These are phyloP conservation scores for Coendou prehensilis DNA, from an alignment of 2,797 vertebrate species.

Conservation along the genomic window DNA sequence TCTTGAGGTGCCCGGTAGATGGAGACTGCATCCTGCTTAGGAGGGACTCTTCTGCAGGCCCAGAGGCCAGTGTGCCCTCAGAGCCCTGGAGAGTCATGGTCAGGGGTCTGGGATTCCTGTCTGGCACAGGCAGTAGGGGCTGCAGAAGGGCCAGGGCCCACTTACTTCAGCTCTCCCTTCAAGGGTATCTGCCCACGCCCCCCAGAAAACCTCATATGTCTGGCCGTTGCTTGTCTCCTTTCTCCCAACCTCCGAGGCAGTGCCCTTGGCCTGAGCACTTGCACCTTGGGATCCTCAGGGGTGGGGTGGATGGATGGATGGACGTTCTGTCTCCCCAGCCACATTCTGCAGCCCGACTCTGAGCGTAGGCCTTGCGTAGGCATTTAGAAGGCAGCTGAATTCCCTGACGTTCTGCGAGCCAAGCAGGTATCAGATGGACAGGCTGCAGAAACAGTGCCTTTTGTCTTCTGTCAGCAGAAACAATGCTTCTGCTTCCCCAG, in stretches of 20 bases:
- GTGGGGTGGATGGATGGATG: not conserved
- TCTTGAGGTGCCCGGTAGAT: too few relatives aligned
- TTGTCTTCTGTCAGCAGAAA: not conserved
- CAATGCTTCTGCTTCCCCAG: not conserved
- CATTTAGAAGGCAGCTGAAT: constrained; percentile 45
- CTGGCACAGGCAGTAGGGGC: not conserved
- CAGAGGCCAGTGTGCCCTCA: not conserved
- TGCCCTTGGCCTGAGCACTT: not conserved
- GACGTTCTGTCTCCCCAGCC: not conserved
- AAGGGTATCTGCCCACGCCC: not conserved
- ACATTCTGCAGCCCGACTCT: not conserved
- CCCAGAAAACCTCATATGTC: not conserved
- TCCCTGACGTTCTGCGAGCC: not conserved
- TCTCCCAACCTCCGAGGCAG: not conserved
- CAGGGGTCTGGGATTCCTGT: not conserved
- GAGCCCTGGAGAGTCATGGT: not conserved
- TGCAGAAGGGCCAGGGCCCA: not conserved
- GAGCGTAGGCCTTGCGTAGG: not conserved
- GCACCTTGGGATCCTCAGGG: not conserved
- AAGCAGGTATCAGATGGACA: not conserved
- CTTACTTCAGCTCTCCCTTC: not conserved
- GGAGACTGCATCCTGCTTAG: not conserved
- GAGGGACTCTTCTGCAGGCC: not conserved
- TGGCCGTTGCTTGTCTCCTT: not conserved
- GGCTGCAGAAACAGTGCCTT: not conserved